phyloP scores from a whole-genome alignment of 2,113 vertebrate species.

The Manacus vitellinus region DNA sequence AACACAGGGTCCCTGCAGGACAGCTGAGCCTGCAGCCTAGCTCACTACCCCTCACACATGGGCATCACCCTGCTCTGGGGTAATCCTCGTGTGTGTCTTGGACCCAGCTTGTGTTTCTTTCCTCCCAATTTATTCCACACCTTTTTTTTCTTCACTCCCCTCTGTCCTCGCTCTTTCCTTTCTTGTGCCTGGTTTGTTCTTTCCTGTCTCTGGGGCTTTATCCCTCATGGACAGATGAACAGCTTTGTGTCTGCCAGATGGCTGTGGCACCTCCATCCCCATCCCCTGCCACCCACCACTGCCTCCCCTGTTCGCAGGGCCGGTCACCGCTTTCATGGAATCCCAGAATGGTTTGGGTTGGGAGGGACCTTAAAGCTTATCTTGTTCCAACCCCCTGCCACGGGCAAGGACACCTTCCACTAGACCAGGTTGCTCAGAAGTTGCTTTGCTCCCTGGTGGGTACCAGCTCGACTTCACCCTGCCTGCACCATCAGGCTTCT shows the following conservation, averaged over 20 bases:
- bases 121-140: neutral
- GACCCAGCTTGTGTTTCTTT: neutral
- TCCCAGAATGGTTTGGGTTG: neutral
- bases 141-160: neutral
- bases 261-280: neutral
- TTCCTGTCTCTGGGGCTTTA: neutral
- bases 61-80: neutral
- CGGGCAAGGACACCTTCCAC: neutral
- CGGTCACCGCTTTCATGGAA: neutral
- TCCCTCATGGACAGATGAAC: neutral
- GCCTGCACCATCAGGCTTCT: neutral
- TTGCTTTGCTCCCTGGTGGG: neutral
- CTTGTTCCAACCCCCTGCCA: neutral
- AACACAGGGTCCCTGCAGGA: neutral
- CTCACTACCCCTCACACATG: rapidly evolving
- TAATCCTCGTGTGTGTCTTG: neutral
- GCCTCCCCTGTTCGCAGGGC: neutral
- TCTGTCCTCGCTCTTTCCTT: neutral
- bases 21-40: neutral
- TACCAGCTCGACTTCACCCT: neutral
- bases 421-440: neutral
- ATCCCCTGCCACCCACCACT: neutral
- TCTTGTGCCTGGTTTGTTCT: neutral
- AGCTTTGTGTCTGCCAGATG: neutral
- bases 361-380: neutral